Percentiles rank a stretch among this genome's conserved stretches.
Conservation (phyloP, 2,888 invertebrate species). For the Platerodrilus igneus region DNA sequence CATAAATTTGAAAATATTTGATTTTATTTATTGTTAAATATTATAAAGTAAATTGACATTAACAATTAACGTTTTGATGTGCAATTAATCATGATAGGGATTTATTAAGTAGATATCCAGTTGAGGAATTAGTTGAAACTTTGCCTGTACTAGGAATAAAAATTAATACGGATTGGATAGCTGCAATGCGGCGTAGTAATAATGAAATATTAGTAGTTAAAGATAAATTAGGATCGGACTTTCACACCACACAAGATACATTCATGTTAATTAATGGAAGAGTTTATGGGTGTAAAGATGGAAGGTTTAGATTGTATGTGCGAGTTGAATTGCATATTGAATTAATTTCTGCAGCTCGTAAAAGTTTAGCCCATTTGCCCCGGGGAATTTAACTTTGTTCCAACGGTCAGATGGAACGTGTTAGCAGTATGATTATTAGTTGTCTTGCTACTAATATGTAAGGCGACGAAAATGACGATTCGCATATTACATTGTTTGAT, state of each 20-base stretch:
- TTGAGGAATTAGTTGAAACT: conserved; percentile 17
- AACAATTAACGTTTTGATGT: no score
- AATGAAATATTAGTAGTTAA: conserved; percentile 6
- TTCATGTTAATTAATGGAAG: conserved; percentile 16
- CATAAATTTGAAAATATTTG: no score
- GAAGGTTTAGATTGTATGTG: conserved; percentile 16
- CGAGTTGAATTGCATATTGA: conserved; percentile 14
- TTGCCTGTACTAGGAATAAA: conserved; percentile 18
- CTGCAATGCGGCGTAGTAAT: conserved; percentile 9
- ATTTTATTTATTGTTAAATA: no score
- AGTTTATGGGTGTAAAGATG: conserved; percentile 18
- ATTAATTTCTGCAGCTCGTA: conserved; percentile 26
- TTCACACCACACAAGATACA: conserved; percentile 13
- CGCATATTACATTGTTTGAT: background rate
- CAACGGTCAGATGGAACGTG: no score
- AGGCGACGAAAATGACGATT: no score
- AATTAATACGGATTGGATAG: conserved; percentile 9
- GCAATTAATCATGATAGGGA: conserved; percentile 20
- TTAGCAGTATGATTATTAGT: no score
- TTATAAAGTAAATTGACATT: no score
- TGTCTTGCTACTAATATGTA: no score
- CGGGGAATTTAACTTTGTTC: no score
- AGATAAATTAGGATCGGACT: conserved; percentile 20
- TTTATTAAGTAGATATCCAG: conserved; percentile 24
- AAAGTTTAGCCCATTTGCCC: no score